phyloP scores from a whole-genome alignment of 1,140 invertebrate species.

The Thaumatotibia leucotreta region DNA sequence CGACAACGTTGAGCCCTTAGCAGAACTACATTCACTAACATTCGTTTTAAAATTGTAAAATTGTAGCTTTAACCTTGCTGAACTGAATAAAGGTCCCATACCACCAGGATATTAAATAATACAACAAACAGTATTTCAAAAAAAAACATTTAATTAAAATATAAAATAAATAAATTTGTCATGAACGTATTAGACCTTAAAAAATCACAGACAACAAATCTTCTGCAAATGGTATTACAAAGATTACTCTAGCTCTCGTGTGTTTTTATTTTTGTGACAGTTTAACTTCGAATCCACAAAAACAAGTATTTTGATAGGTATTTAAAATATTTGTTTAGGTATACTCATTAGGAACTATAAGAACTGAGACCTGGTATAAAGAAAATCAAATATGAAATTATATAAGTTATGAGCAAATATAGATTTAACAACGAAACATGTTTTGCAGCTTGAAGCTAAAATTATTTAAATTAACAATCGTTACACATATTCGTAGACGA shows the following conservation, averaged over 20 bases:
- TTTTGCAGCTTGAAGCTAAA: background rate
- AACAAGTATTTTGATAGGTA: background rate
- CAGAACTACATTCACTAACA: no score
- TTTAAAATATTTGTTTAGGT: background rate
- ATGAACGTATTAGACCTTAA: conserved; percentile 20
- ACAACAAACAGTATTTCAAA: background rate
- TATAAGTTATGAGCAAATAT: background rate
- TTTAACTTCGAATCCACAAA: background rate
- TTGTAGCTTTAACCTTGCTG: background rate
- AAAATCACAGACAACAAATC: background rate
- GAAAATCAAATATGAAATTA: background rate
- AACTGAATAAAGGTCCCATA: background rate
- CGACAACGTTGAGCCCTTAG: no score
- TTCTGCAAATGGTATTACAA: background rate
- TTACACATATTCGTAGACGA: background rate
- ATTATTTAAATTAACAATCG: background rate
- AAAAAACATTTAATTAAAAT: conserved; percentile 22
- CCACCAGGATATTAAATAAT: conserved; percentile 4
- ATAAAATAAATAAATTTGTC: conserved; percentile 26
- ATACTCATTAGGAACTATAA: background rate
- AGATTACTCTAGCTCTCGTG: background rate
- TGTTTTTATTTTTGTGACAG: no score
- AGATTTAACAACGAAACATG: background rate
- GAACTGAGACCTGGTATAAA: background rate
- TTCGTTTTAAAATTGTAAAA: background rate